Percentiles rank a stretch among this genome's conserved stretches.
These are phyloP conservation scores for Trachelus iudaicus DNA, from an alignment of 2,888 invertebrate species.

Conservation along the genomic window DNA sequence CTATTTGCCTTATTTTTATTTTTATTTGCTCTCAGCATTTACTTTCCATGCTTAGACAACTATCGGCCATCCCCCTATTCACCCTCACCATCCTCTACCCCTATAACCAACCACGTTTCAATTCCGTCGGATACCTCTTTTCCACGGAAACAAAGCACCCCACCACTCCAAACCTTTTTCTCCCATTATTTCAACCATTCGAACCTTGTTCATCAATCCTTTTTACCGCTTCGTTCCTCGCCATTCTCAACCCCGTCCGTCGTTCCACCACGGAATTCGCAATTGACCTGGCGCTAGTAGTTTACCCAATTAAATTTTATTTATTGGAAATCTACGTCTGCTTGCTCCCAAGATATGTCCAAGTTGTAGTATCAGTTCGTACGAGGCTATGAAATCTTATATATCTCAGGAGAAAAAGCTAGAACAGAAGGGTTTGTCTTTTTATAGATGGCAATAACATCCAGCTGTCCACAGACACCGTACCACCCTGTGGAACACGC, in stretches of 20 bases:
- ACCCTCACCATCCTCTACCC: background rate
- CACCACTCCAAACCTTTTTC: background rate
- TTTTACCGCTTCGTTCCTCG: background rate
- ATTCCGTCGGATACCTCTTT: background rate
- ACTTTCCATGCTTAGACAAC: constrained; percentile 14
- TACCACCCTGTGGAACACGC: background rate
- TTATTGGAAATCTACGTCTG: background rate
- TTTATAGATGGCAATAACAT: background rate
- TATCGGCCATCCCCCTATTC: background rate
- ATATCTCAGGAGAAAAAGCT: background rate
- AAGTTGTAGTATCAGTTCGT: background rate
- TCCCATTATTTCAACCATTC: background rate
- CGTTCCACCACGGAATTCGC: background rate
- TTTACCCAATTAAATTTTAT: background rate
- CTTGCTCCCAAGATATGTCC: background rate
- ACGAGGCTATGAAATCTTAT: background rate
- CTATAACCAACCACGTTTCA: background rate
- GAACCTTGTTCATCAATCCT: background rate
- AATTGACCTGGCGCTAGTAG: background rate
- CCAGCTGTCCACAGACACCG: background rate
- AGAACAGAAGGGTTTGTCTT: background rate
- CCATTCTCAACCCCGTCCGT: background rate
- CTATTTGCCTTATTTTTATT: constrained; percentile 34
- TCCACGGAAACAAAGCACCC: background rate
- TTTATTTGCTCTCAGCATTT: constrained; percentile 13